Base-by-base conservation (phyloP, 2,888 invertebrate genomes). In the Torymus texanus region DNA sequence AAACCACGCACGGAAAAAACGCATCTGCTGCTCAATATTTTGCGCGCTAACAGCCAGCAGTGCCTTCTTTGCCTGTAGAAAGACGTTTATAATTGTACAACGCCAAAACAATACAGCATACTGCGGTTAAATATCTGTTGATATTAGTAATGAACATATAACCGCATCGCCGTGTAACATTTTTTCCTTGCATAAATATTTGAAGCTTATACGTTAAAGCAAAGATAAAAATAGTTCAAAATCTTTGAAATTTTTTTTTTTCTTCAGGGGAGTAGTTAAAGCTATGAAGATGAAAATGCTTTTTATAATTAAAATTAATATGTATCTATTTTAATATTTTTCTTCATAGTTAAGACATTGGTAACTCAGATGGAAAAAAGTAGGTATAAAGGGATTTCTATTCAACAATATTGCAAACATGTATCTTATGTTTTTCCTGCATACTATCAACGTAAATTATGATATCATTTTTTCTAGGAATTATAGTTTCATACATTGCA, bases 1-100 rank as follows among this genome's bases (percentile, higher is more conserved):
- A 81, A 78, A 78, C 55, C 41, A 41, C 71, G 75, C 56, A 56
- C 53, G 59, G 62, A 78, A 70, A 24, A 78, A 65, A 78, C 63
- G 61, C 63, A 29, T 8, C 18, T 74, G 56, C 18, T 14, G 29
- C 21, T 66, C 12, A 5, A 67, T 55, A 67, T 5, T 66, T 67
- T 67, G 59, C 66, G 55, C 78, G 67, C 61, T 21, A 62, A 56
- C 55, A 61, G 61, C 24, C 61, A 78, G 12, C 12, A 63, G 56
- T 53, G 29, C n/a, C 41, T 63, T 55, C 51, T 24, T 62, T 50
- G 14, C 8, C 13, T 62, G 53, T 24, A 61, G 10, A 21, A n/a
- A 50, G 61, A 71, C 51, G 12, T 61, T 14, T 71, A 71, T 13
- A 53, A 5, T 41, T 8, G 41, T 55, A 41, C 18, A 61, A 59